Conservation (phyloP, 2,113 vertebrate genomes). For the Grallaria varia region DNA sequence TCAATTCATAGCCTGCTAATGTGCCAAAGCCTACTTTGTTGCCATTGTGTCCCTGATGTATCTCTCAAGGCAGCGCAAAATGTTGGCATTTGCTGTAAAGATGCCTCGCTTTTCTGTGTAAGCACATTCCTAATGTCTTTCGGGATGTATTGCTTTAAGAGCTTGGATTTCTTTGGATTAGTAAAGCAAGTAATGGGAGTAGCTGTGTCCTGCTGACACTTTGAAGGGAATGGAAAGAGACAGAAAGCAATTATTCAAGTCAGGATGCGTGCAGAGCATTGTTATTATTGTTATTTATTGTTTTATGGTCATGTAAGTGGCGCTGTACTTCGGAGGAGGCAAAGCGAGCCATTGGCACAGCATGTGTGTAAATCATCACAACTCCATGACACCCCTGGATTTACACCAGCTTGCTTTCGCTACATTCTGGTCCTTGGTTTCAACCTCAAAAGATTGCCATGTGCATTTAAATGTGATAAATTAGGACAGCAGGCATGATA, state of each 20-base stretch:
- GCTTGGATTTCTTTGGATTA: neutral
- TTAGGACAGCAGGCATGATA: neutral
- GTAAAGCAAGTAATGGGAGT: slow-evolving; percentile 15
- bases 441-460: fast-evolving
- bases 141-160: neutral
- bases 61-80: neutral
- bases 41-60: neutral
- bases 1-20: neutral
- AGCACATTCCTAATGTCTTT: neutral
- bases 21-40: neutral
- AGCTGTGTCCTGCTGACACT: neutral
- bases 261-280: neutral
- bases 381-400: neutral
- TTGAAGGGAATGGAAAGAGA: neutral
- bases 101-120: neutral
- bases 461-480: neutral
- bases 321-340: neutral
- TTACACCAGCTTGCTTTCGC: neutral
- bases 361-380: fast-evolving
- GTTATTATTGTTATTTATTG: slow-evolving; percentile 46
- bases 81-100: neutral
- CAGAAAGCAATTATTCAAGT: slow-evolving; percentile 40
- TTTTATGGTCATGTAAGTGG: neutral
- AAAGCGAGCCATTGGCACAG: neutral
- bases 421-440: neutral